Evolutionary conservation across 2,888 invertebrate genomes (phyloP).

Genomic region (Ametastegia equiseti): DNA sequence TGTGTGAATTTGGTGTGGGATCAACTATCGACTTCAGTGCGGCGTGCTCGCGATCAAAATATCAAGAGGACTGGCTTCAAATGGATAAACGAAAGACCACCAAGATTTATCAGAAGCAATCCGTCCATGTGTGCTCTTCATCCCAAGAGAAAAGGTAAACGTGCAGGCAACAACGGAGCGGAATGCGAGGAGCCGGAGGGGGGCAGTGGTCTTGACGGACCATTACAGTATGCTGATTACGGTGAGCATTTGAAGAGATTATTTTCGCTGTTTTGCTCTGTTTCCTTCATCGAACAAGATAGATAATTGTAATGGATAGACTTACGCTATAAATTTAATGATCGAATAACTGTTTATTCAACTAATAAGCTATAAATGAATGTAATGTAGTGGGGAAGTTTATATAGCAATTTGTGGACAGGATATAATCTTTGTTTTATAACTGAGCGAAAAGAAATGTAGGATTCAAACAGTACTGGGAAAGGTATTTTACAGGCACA

Average conservation of each 20-base stretch:
- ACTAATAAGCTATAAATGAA: too few species aligned
- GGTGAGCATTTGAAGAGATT: conserved; percentile 58
- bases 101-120: conserved; percentile 18
- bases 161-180: not conserved
- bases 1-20: conserved; percentile 35
- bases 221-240: conserved; percentile 62
- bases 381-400: not conserved
- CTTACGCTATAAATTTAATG: not conserved
- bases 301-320: not conserved
- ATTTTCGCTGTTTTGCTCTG: not conserved
- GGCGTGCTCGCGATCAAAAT: conserved; percentile 5
- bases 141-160: not conserved
- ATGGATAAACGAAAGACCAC: conserved; percentile 6
- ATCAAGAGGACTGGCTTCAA: conserved; percentile 5
- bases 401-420: not conserved
- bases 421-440: not conserved
- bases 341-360: too few species aligned
- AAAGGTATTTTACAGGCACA: conserved; percentile 11
- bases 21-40: conserved; percentile 30
- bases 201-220: conserved; percentile 50
- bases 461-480: not conserved
- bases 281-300: not conserved
- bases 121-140: not conserved
- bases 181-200: conserved; percentile 15
- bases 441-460: not conserved